Evolutionary conservation across 2,797 vertebrate species (phyloP), one percentile per base, ranked within the genome.

Genomic region (Paratrypauchen microcephalus): DNA sequence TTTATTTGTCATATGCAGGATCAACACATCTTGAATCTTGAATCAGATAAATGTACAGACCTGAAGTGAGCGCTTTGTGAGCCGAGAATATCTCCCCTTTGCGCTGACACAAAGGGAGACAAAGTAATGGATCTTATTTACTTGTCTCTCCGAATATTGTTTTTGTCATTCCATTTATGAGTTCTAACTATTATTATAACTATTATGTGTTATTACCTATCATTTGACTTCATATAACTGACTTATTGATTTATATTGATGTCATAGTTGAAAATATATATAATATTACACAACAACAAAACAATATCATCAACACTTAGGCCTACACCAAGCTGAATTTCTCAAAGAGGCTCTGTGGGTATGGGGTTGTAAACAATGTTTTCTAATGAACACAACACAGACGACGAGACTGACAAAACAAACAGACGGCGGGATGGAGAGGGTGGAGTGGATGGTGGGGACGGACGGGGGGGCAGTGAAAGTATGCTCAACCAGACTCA

Each of bases 401-500:
- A 87, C 86, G 76, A 79, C 79, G 86, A 82, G 78, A 82, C 86
- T 82, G 86, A 85, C 86, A 86, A 88, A 91, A 87, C 83, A 89
- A 90, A 90, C 88, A 90, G 85, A 82, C 87, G 80, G 81, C 70
- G 64, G 74, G 30, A 13, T 62, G 77, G 76, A 71, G 77, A 67
- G 83, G 30, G 30, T 36, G 32, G 32, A 8, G 32, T 36, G 52
- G 45, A 70, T 67, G 60, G 28, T 30, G 61, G 64, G 5, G 74
- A 56, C 8, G 63, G 59, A 45, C 6, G 73, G 76, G 66, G 47
- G 75, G 70, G 70, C 47, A 72, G 85, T 76, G 79, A 90, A 89
- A 91, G 83, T 89, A 80, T 87, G 90, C 91, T 91, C 83, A 90
- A 92, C 92, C 93, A 65, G 45, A 93, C 94, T 94, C 94, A 91